Conservation (phyloP, 2,113 vertebrate species). For the Nansenia antarctica region DNA sequence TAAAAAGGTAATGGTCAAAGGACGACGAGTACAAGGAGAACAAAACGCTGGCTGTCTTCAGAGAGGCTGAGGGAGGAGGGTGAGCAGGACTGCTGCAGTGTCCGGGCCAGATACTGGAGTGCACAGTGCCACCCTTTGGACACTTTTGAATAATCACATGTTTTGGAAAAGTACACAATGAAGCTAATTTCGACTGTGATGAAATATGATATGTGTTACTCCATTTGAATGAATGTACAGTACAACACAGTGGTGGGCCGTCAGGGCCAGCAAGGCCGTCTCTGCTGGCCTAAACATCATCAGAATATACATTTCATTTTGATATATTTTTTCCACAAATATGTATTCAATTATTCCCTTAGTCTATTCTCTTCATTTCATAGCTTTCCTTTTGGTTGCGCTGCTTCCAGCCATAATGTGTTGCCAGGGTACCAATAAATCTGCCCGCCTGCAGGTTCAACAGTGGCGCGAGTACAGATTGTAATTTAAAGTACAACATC, state of each 20-base stretch:
- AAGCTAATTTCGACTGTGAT: background rate
- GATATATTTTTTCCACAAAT: too few relatives aligned
- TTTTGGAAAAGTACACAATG: background rate
- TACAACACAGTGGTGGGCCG: background rate
- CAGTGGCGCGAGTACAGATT: too few relatives aligned
- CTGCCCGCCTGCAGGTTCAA: too few relatives aligned
- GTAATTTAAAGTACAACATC: too few relatives aligned
- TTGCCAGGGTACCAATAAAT: too few relatives aligned
- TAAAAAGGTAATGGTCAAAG: constrained; percentile 36
- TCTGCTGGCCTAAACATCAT: too few relatives aligned
- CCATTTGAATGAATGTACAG: background rate
- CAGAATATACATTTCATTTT: too few relatives aligned
- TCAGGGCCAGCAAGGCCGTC: background rate
- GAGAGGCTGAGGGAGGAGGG: constrained; percentile 8
- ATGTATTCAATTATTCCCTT: too few relatives aligned
- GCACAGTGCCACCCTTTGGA: constrained; percentile 32
- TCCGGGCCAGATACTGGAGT: constrained; percentile 20
- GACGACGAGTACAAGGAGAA: constrained; percentile 33
- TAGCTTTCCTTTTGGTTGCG: too few relatives aligned
- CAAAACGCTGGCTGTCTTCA: constrained; percentile 14
- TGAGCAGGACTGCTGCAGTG: background rate
- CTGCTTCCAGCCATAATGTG: too few relatives aligned
- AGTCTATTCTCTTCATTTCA: too few relatives aligned
- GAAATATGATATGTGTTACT: background rate
- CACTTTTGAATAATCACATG: background rate